Base-by-base conservation (phyloP, 2,113 vertebrate genomes). In the Eulemur rufifrons region DNA sequence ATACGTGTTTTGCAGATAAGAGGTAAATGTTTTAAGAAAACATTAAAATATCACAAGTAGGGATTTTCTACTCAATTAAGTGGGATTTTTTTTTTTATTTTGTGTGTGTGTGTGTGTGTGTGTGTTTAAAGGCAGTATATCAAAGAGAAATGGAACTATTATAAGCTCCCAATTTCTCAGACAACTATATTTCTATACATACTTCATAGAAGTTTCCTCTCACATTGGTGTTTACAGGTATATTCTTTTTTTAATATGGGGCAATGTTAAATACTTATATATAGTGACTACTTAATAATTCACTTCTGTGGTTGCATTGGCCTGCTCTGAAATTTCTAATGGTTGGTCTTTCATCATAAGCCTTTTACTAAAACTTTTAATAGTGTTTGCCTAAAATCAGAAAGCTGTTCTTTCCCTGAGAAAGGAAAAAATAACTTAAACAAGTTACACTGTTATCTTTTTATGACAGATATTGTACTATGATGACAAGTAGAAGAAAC, bases 11-110 rank as follows among this genome's bases (percentile, higher is more conserved):
- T 89, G 42, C 63, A 80, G 29, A 69, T 68, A 93, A 94, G 25
- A 74, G 61, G 80, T 96, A 73, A 86, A 80, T 54, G 77, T 56
- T 96, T 93, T 97, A 97, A 98, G 96, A 88, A 81, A 37, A 39
- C 85, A 93, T 94, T 95, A 92, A 29, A 93, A 85, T 97, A 98
- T 96, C 96, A 59, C 18, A 74, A 21, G 0, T 37, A 42, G 25
- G 12, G 1, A 8, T 52, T 94, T 92, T 59, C 27, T 37, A 52
- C 32, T 76, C 13, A 61, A 7, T 32, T 69, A 32, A 54, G 5
- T 86, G 39, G 71, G 1, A 11, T 61, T 50, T 93, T 6, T 17
- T 34, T 11, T 61, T 39, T 39, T 39, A 39, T 39, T 39, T 39
- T 42, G 34, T 90, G 8, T 54, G 39, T 59, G 32, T 90, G 13